Evolutionary conservation across 1,140 invertebrate species (phyloP).

Genomic region (Mactra quadrangularis): DNA sequence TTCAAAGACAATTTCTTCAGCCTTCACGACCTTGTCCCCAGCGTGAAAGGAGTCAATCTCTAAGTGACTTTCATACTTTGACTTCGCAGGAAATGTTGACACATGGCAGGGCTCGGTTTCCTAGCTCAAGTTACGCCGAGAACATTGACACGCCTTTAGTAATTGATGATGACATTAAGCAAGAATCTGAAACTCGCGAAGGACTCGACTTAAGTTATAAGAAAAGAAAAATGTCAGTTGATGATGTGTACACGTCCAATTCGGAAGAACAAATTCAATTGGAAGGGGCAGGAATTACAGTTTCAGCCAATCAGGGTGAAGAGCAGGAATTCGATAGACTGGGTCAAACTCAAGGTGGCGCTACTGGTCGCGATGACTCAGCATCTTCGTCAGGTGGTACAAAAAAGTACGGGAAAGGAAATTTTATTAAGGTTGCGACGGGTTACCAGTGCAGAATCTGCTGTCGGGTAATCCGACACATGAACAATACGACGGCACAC

Average conservation of each 20-base stretch:
- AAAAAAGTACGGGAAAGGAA: slow-evolving; percentile 61
- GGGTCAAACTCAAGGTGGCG: slow-evolving; percentile 14
- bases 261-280: slow-evolving; percentile 3
- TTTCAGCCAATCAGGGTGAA: slow-evolving; percentile 51
- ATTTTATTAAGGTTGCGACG: slow-evolving; percentile 60
- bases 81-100: slow-evolving; percentile 23
- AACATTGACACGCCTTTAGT: slow-evolving; percentile 45
- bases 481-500: slow-evolving; percentile 60
- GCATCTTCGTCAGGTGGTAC: slow-evolving; percentile 16
- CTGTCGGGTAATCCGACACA: slow-evolving; percentile 54
- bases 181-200: slow-evolving; percentile 22
- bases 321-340: slow-evolving; percentile 49
- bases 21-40: slow-evolving; percentile 34
- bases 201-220: slow-evolving; percentile 56
- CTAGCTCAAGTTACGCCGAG: slow-evolving; percentile 55
- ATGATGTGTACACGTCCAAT: slow-evolving; percentile 35
- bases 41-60: slow-evolving; percentile 56
- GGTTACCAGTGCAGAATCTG: slow-evolving; percentile 62
- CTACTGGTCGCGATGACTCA: not conserved
- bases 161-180: slow-evolving; percentile 54
- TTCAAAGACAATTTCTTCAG: slow-evolving; percentile 51
- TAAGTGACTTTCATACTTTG: slow-evolving; percentile 52
- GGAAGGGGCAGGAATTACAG: slow-evolving; percentile 11
- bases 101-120: slow-evolving; percentile 38
- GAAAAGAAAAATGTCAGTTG: slow-evolving; percentile 59